These are phyloP conservation scores for Zaprionus lineosus DNA, from an alignment of 2,888 invertebrate species.

Conservation along the genomic window DNA sequence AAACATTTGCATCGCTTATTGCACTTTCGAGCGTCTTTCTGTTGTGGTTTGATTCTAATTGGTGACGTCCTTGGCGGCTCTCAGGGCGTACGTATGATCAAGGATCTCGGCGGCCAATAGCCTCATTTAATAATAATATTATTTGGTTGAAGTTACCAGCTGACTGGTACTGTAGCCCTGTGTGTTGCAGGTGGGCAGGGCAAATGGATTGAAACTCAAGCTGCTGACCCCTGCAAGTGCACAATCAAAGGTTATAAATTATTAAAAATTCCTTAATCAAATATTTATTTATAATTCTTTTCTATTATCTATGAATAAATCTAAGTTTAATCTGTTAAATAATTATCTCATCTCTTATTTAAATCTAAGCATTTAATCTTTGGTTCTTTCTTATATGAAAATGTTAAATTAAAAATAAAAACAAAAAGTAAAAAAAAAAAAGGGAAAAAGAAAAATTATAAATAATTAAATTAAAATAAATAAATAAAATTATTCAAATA, in stretches of 20 bases:
- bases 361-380: background rate
- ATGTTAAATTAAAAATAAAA: too few species aligned
- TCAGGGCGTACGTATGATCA: conserved; percentile 4
- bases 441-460: too few species aligned
- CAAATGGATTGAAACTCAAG: conserved; percentile 96
- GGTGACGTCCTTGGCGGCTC: conserved; percentile 19
- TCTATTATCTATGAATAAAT: background rate
- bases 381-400: background rate
- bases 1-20: conserved; percentile 64
- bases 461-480: too few species aligned
- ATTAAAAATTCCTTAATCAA: background rate
- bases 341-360: too few species aligned
- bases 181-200: conserved; percentile 93
- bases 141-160: conserved; percentile 90
- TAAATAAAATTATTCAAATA: too few species aligned
- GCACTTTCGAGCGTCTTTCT: conserved; percentile 70
- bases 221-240: conserved; percentile 87
- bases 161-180: conserved; percentile 92
- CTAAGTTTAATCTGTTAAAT: background rate
- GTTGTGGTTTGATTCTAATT: conserved; percentile 35
- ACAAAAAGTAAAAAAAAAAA: too few species aligned
- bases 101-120: conserved; percentile 37
- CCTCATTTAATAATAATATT: conserved; percentile 83
- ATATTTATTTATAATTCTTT: too few species aligned
- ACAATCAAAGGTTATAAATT: background rate